phyloP scores from a whole-genome alignment of 2,797 vertebrate genomes.

The Eleutherodactylus coqui region DNA sequence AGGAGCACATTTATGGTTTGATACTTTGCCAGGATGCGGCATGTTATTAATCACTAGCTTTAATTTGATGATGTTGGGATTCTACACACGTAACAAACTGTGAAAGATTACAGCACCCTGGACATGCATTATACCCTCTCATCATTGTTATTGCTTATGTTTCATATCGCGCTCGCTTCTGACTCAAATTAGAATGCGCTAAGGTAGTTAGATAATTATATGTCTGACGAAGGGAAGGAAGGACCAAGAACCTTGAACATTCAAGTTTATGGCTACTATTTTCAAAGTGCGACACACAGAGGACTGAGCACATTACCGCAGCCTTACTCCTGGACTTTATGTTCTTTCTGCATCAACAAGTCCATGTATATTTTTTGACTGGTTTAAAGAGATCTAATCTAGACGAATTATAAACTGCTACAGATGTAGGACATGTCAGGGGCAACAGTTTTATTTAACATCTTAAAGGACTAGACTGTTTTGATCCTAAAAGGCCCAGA shows the following conservation, averaged over 20 bases:
- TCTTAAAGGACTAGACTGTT: no score
- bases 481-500: no score
- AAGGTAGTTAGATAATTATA: not conserved
- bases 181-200: not conserved
- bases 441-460: no score
- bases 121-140: not conserved
- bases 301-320: not conserved
- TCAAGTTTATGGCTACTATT: not conserved
- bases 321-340: not conserved
- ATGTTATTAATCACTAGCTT: constrained; percentile 40
- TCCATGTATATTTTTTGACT: no score
- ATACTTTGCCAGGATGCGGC: constrained; percentile 20
- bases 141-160: not conserved
- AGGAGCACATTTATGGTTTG: constrained; percentile 23
- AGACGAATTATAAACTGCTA: no score
- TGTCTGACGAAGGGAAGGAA: not conserved
- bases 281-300: not conserved
- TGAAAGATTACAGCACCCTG: constrained; percentile 7
- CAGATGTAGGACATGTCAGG: no score
- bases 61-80: constrained; percentile 14
- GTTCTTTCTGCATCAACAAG: not conserved
- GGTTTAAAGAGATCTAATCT: no score
- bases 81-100: not conserved
- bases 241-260: not conserved
- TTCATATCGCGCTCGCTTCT: not conserved